These are phyloP conservation scores for Eupeodes corollae DNA, from an alignment of 1,140 invertebrate species.

Conservation along the genomic window DNA sequence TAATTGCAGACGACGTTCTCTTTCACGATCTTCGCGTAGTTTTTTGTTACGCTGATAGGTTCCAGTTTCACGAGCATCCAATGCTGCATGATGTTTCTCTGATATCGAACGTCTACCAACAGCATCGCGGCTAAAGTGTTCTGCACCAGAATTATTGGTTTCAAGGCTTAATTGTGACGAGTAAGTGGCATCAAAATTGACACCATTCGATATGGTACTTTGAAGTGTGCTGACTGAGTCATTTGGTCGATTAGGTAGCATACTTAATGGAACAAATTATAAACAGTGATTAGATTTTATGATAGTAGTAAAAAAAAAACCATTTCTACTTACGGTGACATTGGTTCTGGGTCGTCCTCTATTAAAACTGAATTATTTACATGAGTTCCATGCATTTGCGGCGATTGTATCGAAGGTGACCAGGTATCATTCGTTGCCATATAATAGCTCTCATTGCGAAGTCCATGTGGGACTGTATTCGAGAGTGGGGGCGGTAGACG, in stretches of 20 bases:
- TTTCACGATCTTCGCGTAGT: slow-evolving; percentile 51
- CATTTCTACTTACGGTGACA: slow-evolving; percentile 27
- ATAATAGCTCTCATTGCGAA: slow-evolving; percentile 77
- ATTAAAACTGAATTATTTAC: slow-evolving; percentile 46
- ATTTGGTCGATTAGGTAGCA: slow-evolving; percentile 24
- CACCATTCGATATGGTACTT: slow-evolving; percentile 13
- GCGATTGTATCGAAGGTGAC: slow-evolving; percentile 22
- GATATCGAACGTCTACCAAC: slow-evolving; percentile 94
- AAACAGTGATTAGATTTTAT: not conserved
- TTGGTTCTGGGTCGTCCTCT: slow-evolving; percentile 48
- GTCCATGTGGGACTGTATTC: too few species aligned
- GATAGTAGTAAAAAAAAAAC: not conserved
- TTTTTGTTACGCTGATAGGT: slow-evolving; percentile 92
- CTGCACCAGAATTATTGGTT: slow-evolving; percentile 48
- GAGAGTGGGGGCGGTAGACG: not conserved
- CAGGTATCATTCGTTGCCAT: slow-evolving; percentile 49
- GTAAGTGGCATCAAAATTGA: slow-evolving; percentile 52
- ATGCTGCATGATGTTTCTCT: slow-evolving; percentile 86
- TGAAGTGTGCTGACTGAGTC: slow-evolving; percentile 28
- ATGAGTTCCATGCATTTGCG: slow-evolving; percentile 16
- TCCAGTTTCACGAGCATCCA: slow-evolving; percentile 89
- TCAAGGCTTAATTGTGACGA: slow-evolving; percentile 67
- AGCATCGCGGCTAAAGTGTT: slow-evolving; percentile 75
- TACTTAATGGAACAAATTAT: slow-evolving; percentile 9
- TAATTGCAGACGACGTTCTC: slow-evolving; percentile 31